Base-by-base conservation (phyloP, 2,888 invertebrate species). In the Napeogenes sylphis region DNA sequence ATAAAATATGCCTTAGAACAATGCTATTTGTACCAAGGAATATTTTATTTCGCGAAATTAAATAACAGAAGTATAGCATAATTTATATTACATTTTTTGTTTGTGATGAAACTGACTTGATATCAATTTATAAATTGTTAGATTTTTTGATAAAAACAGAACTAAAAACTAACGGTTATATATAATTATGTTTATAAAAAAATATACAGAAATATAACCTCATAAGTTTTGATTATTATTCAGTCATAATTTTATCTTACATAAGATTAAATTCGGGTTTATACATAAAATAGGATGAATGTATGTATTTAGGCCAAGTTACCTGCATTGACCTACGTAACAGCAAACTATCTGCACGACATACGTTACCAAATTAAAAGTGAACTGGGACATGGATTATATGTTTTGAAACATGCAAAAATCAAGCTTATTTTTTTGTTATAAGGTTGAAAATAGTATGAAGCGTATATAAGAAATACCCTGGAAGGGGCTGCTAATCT, bases 361-460 rank as follows among this genome's bases (percentile, higher is more conserved):
- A 59, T 58, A 70, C 70, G 71, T 68, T 70, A 66, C 68, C 64
- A 67, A 69, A 72, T 72, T 72, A 72, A 72, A 72, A 71, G 70
- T 70, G 70, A 71, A 72, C 62, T 67, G 58, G 58, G 57, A 70
- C 63, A 70, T 65, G 65, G 51, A 30, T 30, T 30, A 30, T 30
- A 51, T 10, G 30, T 21, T 35, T 60, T 59, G 54, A 45, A 53
- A 56, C 55, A 54, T 60, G 38, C 45, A n/a, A 54, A 58, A 3
- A 38, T 33, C 4, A n/a, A 30, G 51, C 14, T 35, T 64, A 56
- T n/a, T 0, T 0, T 12, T 21, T 5, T 4, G 10, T 0, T 33
- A 32, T 21, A 61, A 61, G 32, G 61, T 55, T 4, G 0, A 53
- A 32, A 30, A 30, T 30, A 10, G 10, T 30, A 30, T 51, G 30